Evolutionary conservation across 2,888 invertebrate genomes (phyloP).

Genomic region (Leptopterna dolabrata): DNA sequence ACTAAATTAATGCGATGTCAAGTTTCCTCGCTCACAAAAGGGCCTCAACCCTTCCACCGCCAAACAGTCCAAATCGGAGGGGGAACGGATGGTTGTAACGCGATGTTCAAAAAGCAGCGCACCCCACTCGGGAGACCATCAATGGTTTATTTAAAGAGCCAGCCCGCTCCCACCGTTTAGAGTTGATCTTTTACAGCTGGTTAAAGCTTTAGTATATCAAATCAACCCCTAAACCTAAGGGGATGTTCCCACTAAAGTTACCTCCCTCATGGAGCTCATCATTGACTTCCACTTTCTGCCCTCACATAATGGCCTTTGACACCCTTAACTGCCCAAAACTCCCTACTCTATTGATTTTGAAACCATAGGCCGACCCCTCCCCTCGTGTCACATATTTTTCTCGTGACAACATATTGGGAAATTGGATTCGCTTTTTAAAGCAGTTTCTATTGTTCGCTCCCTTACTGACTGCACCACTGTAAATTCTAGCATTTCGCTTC

Average conservation of each 20-base stretch:
- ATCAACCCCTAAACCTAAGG: slow-evolving; percentile 40
- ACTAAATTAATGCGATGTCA: too few species aligned
- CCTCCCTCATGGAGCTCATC: slow-evolving; percentile 2
- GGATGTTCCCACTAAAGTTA: slow-evolving; percentile 30
- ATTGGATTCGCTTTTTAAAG: not conserved
- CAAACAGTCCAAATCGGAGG: not conserved
- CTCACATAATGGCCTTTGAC: slow-evolving; percentile 33
- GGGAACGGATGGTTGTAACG: not conserved
- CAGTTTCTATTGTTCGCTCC: not conserved
- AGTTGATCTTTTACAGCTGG: slow-evolving; percentile 51
- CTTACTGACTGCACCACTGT: too few species aligned
- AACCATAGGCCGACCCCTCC: not conserved
- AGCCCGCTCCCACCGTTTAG: slow-evolving; percentile 44
- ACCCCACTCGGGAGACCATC: not conserved
- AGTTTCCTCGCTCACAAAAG: too few species aligned
- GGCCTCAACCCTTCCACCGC: not conserved
- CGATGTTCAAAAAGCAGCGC: not conserved
- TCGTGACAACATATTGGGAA: slow-evolving; percentile 15
- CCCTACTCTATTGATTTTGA: slow-evolving; percentile 30
- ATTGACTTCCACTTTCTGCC: slow-evolving; percentile 14
- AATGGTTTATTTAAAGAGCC: slow-evolving; percentile 7
- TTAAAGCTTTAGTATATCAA: slow-evolving; percentile 43
- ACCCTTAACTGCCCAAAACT: slow-evolving; percentile 38
- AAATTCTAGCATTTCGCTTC: too few species aligned
- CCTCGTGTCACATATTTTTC: not conserved